phyloP scores from a whole-genome alignment of 1,140 invertebrate genomes.

The Mesaphorura yosii region DNA sequence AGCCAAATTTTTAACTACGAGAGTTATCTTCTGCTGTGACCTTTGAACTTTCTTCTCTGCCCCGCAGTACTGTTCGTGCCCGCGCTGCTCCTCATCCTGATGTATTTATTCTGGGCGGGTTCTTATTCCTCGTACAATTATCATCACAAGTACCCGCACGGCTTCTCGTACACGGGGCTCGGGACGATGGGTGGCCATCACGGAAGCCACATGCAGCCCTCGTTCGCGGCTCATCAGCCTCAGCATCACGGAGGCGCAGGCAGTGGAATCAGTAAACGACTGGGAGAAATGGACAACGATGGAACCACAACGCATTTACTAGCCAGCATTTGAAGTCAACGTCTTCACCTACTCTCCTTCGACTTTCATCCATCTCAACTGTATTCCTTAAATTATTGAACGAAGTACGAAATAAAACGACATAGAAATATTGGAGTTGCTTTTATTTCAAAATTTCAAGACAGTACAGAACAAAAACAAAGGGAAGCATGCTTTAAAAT shows the following conservation, averaged over 20 bases:
- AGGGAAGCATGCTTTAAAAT: too few relatives aligned
- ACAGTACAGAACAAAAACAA: too few relatives aligned
- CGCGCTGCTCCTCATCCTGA: background rate
- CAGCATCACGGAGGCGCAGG: background rate
- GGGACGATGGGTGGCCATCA: background rate
- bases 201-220: background rate
- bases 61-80: constrained; percentile 4
- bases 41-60: background rate
- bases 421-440: too few relatives aligned
- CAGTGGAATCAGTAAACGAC: background rate
- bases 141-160: constrained; percentile 3
- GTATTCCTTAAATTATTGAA: too few relatives aligned
- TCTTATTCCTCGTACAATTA: constrained; percentile 9
- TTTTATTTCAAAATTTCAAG: too few relatives aligned
- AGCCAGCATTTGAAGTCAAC: background rate
- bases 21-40: background rate
- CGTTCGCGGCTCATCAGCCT: too few relatives aligned
- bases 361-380: too few relatives aligned
- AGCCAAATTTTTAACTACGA: too few relatives aligned
- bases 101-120: constrained; percentile 10
- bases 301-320: background rate
- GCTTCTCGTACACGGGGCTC: background rate
- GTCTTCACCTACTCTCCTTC: too few relatives aligned
- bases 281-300: background rate
- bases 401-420: too few relatives aligned